A percentile compares a stretch with the other conserved stretches of the same genome.
phyloP scores from a whole-genome alignment of 1,140 invertebrate species.

The Drosophila littoralis region DNA sequence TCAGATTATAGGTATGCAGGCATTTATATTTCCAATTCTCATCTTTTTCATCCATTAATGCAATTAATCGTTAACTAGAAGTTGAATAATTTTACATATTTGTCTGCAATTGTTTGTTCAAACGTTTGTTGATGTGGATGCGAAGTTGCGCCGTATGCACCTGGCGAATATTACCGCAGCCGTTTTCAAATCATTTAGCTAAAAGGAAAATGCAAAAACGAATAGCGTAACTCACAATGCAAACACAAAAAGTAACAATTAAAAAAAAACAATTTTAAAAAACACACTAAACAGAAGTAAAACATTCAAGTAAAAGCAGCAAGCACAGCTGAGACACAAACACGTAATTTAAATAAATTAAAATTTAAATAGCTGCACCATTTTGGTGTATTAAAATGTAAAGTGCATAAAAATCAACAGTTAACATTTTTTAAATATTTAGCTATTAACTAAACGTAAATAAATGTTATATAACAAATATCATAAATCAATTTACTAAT shows the following conservation, averaged over 20 bases:
- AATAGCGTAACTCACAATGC: constrained; percentile 22
- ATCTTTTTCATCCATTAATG: too few species aligned
- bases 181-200: neutral
- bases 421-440: constrained; percentile 87
- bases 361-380: constrained; percentile 67
- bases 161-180: neutral
- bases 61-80: too few species aligned
- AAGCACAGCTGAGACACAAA: constrained; percentile 10
- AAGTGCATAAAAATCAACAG: constrained; percentile 85
- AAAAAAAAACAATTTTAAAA: constrained; percentile 11
- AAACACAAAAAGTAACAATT: constrained; percentile 29
- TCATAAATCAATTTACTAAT: constrained; percentile 69
- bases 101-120: too few species aligned
- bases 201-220: constrained; percentile 23
- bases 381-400: constrained; percentile 75
- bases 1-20: too few species aligned
- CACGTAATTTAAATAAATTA: constrained; percentile 39
- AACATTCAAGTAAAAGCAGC: neutral
- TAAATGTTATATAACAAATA: constrained; percentile 85
- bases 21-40: too few species aligned
- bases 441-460: constrained; percentile 84
- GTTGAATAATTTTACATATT: too few species aligned
- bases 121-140: too few species aligned
- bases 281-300: neutral
- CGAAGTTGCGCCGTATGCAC: neutral